Evolutionary conservation across 1,140 invertebrate species (phyloP), one percentile per base, ranked within the genome.

Genomic region (Magallana ariakensis): DNA sequence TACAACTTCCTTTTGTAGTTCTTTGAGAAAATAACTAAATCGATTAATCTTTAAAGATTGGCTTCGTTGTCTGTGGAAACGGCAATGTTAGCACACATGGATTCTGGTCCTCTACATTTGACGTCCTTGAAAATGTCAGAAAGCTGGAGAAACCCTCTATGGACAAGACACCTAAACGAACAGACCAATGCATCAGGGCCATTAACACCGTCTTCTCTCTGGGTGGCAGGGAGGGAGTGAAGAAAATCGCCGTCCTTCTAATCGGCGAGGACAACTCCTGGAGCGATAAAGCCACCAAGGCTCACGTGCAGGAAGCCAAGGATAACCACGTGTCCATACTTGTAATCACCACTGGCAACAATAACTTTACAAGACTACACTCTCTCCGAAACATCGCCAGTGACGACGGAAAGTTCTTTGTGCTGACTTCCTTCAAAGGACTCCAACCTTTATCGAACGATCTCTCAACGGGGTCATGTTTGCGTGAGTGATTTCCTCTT

Each of bases 381-480:
- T 22, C 62, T 4, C 56, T 85, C 53, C 62, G 70, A 16, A 70
- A 15, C 16, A 85, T 85, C 56, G 84, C 60, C 3, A 75, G 60
- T 53, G 70, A 80, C 19, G 70, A 85, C 26, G 62, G 70, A 11
- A 85, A 85, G 66, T 85, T 85, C 19, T 85, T 75, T 56, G 84
- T 85, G 22, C 55, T 85, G 53, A 15, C 84, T 46, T 85, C 84
- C 10, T 85, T 56, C 80, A n/a, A 19, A 16, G 66, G 70, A 19
- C 84, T 85, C 4, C 53, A 80, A 22, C 62, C 54, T 5, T 70
- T 85, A 5, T 56, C 84, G 6, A 26, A 1, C 0, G 84, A 85
- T 33, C 22, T 85, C 13, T 75, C 84, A 46, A 80, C 84, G 13
- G 84, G 84, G 11, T 75, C 84, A 2, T 85, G 84, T 56, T 80